Base-by-base conservation (phyloP, 1,140 invertebrate genomes). In the Drosophila serrata region DNA sequence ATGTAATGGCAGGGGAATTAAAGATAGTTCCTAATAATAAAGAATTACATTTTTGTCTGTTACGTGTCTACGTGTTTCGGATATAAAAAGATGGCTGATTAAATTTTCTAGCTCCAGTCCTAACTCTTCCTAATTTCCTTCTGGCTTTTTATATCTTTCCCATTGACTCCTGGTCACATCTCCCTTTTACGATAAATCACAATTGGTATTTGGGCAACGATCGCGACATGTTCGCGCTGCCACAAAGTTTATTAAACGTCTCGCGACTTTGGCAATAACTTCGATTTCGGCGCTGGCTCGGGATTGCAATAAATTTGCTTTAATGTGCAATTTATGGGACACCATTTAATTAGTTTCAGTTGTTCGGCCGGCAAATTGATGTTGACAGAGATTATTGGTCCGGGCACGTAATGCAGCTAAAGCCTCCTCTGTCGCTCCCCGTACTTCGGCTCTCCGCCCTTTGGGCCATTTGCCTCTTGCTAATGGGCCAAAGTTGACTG, bases 291-390 rank as follows among this genome's bases (percentile, higher is more conserved):
- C n/a, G 42, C 49, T 69, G 65, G 65, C 65, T 49, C 68, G 69
- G 80, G 81, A 82, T 79, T 88, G 86, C 82, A 82, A 92, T 92
- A 92, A 92, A 92, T 92, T 92, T 86, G 75, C 67, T 92, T 91
- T 92, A 92, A 92, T 92, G 86, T 88, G 86, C 82, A 90, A 92
- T 92, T 92, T 92, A 92, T 92, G 79, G 90, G 87, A 92, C 90
- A 92, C 90, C 90, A 92, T 92, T 92, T 92, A 92, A 92, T 92
- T 92, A 92, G 90, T 92, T 92, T 88, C 77, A 74, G 73, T 81
- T 81, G 70, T 70, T 79, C 77, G 75, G 60, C 64, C 39, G 70
- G 60, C 80, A 91, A 91, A 91, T 91, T 91, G 87, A 91, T 91
- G 88, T 91, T 91, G 88, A 91, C 88, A 91, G 88, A 91, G 87